Evolutionary conservation across 2,888 invertebrate genomes (phyloP), one percentile per base, ranked within the genome.

Genomic region (Chymomyza caudatula): DNA sequence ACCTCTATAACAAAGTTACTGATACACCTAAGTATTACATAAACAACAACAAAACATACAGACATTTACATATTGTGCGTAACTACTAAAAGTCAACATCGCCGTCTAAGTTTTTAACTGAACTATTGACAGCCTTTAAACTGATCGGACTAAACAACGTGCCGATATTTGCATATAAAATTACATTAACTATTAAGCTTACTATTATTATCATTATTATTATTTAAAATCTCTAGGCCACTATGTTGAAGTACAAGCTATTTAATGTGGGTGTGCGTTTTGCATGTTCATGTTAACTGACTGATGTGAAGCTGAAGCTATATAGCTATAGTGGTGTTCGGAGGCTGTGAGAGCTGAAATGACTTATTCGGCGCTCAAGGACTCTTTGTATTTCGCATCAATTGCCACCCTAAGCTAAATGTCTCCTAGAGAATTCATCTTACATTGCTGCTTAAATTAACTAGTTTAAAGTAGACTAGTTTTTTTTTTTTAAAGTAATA

Each of bases 41-140:
- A 74, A 74, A 75, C 81, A 75, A 80, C 78, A 75, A 75, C 78
- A 80, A 58, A 69, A 61, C 55, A 47, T 47, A 47, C 47, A 47
- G 49, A 42, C 19, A 22, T 43, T 44, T 25, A 13, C n/a, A 22
- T 22, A 51, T 51, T 51, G 19, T 47, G 47, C 47, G 47, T 47
- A 47, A 47, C 47, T 37, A 37, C 29, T 37, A 11, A 37, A 37
- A 37, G 29, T 37, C 29, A 37, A 37, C 29, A 37, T 37, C 29
- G 2, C 11, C 29, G 29, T 37, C 29, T 37, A 37, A 11, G 11
- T 11, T 37, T 37, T 44, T n/a, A 5, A 11, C 44, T 44, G 15
- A 44, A 25, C 5, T 11, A 11, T 37, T 11, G 29, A 37, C 29
- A 11, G 29, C 11, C 29, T 42, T 51, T 52, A 60, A 51, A 29